These are phyloP conservation scores for Dolichallabes microphthalmus DNA, from an alignment of 2,113 vertebrate species.

Conservation along the genomic window DNA sequence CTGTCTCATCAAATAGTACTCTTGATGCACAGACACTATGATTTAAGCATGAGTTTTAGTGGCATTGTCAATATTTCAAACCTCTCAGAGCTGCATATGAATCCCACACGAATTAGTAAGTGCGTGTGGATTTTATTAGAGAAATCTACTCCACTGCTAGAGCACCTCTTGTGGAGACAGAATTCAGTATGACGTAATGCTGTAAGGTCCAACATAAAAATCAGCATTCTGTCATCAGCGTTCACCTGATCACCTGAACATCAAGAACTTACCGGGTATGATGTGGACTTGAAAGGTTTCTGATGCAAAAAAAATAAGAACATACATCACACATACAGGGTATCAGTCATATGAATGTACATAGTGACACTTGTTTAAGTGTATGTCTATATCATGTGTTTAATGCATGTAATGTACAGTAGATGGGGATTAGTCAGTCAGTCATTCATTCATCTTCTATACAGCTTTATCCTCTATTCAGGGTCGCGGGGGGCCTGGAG, in stretches of 20 bases:
- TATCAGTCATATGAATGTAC: background rate
- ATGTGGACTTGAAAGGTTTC: background rate
- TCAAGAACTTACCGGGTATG: background rate
- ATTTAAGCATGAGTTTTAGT: background rate
- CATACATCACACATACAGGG: background rate
- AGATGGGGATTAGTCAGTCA: background rate
- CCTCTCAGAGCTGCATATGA: background rate
- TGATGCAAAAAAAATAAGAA: background rate
- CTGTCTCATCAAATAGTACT: background rate
- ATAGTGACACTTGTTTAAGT: background rate
- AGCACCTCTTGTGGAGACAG: constrained; percentile 14
- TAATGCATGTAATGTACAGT: background rate
- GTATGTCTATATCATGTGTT: background rate
- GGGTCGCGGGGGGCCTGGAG: too few relatives aligned
- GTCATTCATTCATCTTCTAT: too few relatives aligned
- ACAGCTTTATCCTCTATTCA: too few relatives aligned
- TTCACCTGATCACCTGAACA: constrained; percentile 27
- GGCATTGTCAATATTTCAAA: background rate
- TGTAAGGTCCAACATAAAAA: background rate
- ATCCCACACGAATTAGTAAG: background rate
- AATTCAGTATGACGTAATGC: constrained; percentile 31
- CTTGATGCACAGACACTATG: background rate
- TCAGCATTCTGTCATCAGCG: background rate
- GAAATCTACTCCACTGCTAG: background rate
- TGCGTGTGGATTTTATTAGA: background rate